Evolutionary conservation across 2,113 vertebrate genomes (phyloP), one percentile per base, ranked within the genome.

Genomic region (Pogona vitticeps): DNA sequence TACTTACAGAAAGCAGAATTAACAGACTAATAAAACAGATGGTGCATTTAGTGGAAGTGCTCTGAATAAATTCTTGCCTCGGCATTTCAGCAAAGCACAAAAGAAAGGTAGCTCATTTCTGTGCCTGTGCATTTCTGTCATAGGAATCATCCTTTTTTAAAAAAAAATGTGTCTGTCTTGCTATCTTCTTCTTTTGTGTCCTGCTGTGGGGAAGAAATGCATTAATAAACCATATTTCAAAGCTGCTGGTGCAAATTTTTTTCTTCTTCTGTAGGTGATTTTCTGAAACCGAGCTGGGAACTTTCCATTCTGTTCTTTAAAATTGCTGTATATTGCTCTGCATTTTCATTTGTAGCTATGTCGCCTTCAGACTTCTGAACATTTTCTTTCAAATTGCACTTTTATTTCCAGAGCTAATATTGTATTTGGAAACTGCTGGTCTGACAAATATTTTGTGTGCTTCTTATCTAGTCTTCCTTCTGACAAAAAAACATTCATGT

Each of bases 201-300:
- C 94, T 94, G 92, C 95, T 95, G 89, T 85, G 95, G 86, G 89
- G 80, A 85, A 92, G 23, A 95, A 94, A 92, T 90, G 26, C 86
- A 91, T 96, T 94, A 95, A 96, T 94, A 95, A 95, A 94, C 91
- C 91, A 88, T 85, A 90, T 87, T 90, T 95, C 92, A 89, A 72
- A 90, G 88, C 85, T 94, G 91, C 89, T 13, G 20, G 1, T 71
- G 52, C 86, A 76, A 82, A 76, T 89, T 88, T 89, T 92, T 92
- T 89, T 92, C 92, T 92, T 93, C 90, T 91, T 92, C 88, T 78
- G 61, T 88, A 80, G 72, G 52, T 86, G 90, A 83, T 85, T 93
- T 94, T 82, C 90, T 89, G 73, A 86, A 94, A 91, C 89, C 14
- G 31, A 93, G 84, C 87, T 89, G 86, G 78, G 84, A 91, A 65